Conservation (phyloP, 2,797 vertebrate genomes). For the Yasuhikotakia modesta region DNA sequence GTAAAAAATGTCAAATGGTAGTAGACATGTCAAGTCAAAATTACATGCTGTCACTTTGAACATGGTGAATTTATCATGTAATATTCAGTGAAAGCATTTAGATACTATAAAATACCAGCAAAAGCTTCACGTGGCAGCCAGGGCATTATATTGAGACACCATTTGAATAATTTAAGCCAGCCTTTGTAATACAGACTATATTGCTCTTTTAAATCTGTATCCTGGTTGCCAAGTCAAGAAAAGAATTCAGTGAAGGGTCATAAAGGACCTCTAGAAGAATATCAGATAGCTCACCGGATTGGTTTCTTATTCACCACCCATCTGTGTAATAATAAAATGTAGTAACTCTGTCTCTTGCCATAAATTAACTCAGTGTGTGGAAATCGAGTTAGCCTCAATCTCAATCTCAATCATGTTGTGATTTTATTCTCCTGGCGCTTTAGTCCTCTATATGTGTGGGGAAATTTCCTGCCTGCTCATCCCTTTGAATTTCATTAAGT, state of each 20-base stretch:
- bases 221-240: constrained; percentile 25
- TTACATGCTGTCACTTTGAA: background rate
- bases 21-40: background rate
- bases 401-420: constrained; percentile 45
- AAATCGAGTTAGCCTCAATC: constrained; percentile 44
- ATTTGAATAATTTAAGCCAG: background rate
- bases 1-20: background rate
- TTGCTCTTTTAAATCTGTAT: constrained; percentile 13
- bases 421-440: constrained; percentile 40
- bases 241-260: constrained; percentile 13
- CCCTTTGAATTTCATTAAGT: constrained; percentile 60
- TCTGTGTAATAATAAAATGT: constrained; percentile 44
- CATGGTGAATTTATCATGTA: background rate
- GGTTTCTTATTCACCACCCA: constrained; percentile 38
- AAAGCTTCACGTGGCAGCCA: constrained; percentile 7
- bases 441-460: constrained; percentile 30
- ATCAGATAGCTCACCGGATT: constrained; percentile 31
- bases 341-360: constrained; percentile 35
- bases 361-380: constrained; percentile 42
- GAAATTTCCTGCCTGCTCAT: constrained; percentile 42
- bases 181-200: background rate
- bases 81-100: constrained; percentile 7
- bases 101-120: constrained; percentile 3
- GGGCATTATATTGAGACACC: background rate
- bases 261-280: constrained; percentile 35